A percentile compares a stretch with the other conserved stretches of the same genome.
phyloP scores from a whole-genome alignment of 1,140 invertebrate genomes.

The Bursaphelenchus mucronatus region DNA sequence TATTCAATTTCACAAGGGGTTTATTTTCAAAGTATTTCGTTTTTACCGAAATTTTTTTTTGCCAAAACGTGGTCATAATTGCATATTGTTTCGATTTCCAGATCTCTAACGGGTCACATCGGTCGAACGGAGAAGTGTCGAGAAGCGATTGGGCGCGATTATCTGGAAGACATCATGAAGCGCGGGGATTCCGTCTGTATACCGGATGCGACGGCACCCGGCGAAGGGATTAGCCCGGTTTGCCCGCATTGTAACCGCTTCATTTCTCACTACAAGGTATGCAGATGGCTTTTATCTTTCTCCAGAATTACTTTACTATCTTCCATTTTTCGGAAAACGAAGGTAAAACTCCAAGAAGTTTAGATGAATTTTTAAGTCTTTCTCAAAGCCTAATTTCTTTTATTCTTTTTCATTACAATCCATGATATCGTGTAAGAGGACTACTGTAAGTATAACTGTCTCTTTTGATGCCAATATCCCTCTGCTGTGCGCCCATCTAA shows the following conservation, averaged over 20 bases:
- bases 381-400: no score
- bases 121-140: constrained; percentile 48
- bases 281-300: constrained; percentile 4
- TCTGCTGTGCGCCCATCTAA: no score
- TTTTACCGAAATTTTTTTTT: not conserved
- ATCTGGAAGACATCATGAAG: constrained; percentile 37
- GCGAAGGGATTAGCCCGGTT: constrained; percentile 36
- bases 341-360: no score
- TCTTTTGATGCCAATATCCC: no score
- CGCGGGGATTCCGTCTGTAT: constrained; percentile 23
- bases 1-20: not conserved
- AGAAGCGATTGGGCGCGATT: constrained; percentile 47
- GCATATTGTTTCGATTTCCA: not conserved
- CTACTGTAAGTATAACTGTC: no score
- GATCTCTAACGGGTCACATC: constrained; percentile 47
- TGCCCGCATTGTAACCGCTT: constrained; percentile 52
- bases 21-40: not conserved
- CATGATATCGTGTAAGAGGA: no score
- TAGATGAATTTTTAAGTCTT: no score
- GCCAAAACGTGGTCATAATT: no score
- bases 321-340: not conserved
- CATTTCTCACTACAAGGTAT: constrained; percentile 49
- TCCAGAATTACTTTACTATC: constrained; percentile 2
- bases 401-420: no score
- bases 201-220: constrained; percentile 30